Evolutionary conservation across 2,797 vertebrate species (phyloP), one percentile per base, ranked within the genome.

Genomic region (Enteromius paludinosus): DNA sequence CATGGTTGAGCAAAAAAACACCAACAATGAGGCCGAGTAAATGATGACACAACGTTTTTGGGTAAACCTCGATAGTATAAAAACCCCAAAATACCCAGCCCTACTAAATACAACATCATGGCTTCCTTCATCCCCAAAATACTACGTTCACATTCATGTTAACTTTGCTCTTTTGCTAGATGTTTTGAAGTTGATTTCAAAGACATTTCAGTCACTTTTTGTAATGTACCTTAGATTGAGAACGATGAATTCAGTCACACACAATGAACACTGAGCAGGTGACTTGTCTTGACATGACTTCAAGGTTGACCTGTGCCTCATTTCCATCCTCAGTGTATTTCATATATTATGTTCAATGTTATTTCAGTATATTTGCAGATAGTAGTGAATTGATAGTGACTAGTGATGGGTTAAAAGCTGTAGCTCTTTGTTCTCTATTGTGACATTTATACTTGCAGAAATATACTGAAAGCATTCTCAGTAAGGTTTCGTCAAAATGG

Each of bases 401-500:
- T 45, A 65, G 35, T 20, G 33, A 65, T 45, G 4, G 68, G 64
- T 77, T 70, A 12, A 33, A 66, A 18, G 30, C 28, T 72, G 70
- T 79, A 66, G 61, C 45, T 56, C 45, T 38, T 25, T 78, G 65
- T 72, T 85, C 52, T 81, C 52, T 79, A 81, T 78, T 81, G 56
- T 74, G 25, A 41, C 14, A 54, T 65, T 61, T 76, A 35, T 79
- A 41, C 30, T 79, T 52, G 30, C 65, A 70, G 65, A 80, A 87
- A 88, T 88, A 86, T 88, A 86, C 87, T 88, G 87, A 86, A 87
- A 83, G 47, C 83, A 83, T 88, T 79, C 68, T 81, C 81, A 82
- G 84, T 78, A 33, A 85, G 77, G 79, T 82, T 84, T 84, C 43
- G 62, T 81, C 80, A 85, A 81, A 85, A 85, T 79, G 78, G 81